Conservation (phyloP, 2,797 vertebrate genomes). For the Bryconaethiops microstoma region DNA sequence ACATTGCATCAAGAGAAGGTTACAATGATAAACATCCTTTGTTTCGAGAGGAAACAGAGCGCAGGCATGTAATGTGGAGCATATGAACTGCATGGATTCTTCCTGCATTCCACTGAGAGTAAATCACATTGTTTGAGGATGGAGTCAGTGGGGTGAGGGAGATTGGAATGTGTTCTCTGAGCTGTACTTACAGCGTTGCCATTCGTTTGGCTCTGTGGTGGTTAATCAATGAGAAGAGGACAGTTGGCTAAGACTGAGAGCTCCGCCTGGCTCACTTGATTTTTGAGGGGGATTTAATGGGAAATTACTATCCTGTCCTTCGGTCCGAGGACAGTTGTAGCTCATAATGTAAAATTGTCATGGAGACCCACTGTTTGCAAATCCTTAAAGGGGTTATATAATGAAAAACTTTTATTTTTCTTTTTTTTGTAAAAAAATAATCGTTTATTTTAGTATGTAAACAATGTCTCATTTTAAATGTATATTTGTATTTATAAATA, state of each 20-base stretch:
- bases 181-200: conserved; percentile 58
- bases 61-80: conserved; percentile 27
- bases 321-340: conserved; percentile 6
- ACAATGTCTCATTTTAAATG: no score
- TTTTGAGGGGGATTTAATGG: conserved; percentile 6
- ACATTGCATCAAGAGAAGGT: conserved; percentile 45
- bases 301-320: conserved; percentile 28
- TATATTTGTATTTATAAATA: no score
- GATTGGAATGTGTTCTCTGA: conserved; percentile 32
- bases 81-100: conserved; percentile 21
- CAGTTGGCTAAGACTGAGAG: conserved; percentile 38
- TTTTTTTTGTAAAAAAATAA: no score
- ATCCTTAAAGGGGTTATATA: no score
- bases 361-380: background rate
- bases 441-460: no score
- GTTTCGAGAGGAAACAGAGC: conserved; percentile 56
- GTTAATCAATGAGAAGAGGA: conserved; percentile 70
- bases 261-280: conserved; percentile 22
- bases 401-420: no score
- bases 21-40: conserved; percentile 62
- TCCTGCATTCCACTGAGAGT: conserved; percentile 27
- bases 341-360: conserved; percentile 34
- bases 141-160: conserved; percentile 33
- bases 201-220: conserved; percentile 65
- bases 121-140: conserved; percentile 52